Conservation (phyloP, 2,797 vertebrate species). For the Trachops cirrhosus region DNA sequence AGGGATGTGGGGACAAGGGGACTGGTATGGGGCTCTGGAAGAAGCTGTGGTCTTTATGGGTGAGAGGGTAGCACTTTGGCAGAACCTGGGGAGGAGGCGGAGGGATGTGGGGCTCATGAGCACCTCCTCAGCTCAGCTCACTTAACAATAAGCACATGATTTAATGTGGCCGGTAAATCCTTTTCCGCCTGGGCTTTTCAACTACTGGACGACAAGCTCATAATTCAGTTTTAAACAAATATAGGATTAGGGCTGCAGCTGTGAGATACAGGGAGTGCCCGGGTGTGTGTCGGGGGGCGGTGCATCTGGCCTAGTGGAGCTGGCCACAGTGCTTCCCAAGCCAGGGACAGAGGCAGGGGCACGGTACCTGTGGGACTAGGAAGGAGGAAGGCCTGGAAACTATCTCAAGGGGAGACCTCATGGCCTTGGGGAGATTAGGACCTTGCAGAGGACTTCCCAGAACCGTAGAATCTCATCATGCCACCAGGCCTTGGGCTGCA, state of each 20-base stretch:
- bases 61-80: background rate
- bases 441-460: background rate
- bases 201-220: slow-evolving; percentile 58
- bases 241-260: slow-evolving; percentile 46
- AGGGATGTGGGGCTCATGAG: rapidly evolving
- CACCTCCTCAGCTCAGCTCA: background rate
- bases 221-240: slow-evolving; percentile 66
- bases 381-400: background rate
- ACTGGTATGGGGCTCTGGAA: background rate
- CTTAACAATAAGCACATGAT: slow-evolving; percentile 46
- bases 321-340: background rate
- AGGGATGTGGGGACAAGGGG: background rate
- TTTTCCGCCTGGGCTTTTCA: slow-evolving; percentile 22
- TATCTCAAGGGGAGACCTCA: background rate
- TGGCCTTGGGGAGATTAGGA: background rate
- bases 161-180: slow-evolving; percentile 56
- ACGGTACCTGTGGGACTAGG: rapidly evolving
- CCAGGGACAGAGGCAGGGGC: rapidly evolving
- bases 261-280: background rate
- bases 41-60: background rate
- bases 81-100: background rate
- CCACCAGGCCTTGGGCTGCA: background rate
- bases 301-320: background rate
- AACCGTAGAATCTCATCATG: background rate
- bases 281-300: background rate